Conservation (phyloP, 2,113 vertebrate species). For the Hippopotamus amphibius region DNA sequence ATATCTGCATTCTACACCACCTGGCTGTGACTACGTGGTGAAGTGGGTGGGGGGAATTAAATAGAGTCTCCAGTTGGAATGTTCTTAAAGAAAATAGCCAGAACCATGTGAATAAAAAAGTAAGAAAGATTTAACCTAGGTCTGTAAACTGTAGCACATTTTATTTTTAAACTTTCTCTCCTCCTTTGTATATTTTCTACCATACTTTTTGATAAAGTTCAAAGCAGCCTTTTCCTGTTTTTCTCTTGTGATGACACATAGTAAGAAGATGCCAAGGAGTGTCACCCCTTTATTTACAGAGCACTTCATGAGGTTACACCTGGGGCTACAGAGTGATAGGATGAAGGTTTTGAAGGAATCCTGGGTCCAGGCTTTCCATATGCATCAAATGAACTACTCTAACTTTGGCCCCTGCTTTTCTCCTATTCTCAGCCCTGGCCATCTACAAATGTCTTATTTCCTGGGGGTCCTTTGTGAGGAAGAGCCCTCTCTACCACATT, state of each 20-base stretch:
- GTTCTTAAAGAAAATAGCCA: neutral
- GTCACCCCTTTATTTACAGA: no score
- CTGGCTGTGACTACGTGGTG: fast-evolving
- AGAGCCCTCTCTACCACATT: neutral
- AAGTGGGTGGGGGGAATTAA: neutral
- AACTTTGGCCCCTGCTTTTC: neutral
- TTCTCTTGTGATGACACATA: neutral
- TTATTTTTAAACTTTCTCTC: neutral
- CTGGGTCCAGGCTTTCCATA: neutral
- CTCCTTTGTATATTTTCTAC: neutral
- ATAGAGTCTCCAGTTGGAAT: neutral
- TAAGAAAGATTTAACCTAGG: neutral
- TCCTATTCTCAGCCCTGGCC: neutral
- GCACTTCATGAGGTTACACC: fast-evolving
- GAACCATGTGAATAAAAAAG: neutral
- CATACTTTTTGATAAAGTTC: neutral
- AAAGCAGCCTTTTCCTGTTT: neutral
- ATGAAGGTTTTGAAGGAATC: neutral
- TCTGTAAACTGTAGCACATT: neutral
- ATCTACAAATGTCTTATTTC: fast-evolving
- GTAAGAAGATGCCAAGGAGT: neutral
- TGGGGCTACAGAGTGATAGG: fast-evolving
- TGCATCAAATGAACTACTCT: no score
- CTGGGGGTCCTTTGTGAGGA: neutral
- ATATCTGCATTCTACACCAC: neutral